Percentiles rank a stretch among this genome's conserved stretches.
phyloP scores from a whole-genome alignment of 2,888 invertebrate genomes.

The Stenodera caucasica region DNA sequence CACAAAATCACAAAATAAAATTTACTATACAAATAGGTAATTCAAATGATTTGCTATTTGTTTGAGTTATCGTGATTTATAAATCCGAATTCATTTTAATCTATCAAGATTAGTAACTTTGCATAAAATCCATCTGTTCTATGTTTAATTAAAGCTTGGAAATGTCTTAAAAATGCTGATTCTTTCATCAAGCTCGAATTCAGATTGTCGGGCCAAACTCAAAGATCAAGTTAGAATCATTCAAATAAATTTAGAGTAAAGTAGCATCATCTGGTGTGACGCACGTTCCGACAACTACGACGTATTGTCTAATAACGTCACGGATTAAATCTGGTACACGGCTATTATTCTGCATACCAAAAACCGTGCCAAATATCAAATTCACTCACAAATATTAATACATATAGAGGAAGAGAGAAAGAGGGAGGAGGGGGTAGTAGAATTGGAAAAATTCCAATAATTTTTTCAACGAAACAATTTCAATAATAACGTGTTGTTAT shows the following conservation, averaged over 20 bases:
- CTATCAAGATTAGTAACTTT: neutral
- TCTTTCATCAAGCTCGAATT: neutral
- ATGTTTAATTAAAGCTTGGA: too few relatives aligned
- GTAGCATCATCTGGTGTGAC: slow-evolving; percentile 11
- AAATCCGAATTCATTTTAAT: neutral
- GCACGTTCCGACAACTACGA: slow-evolving; percentile 9
- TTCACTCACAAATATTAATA: slow-evolving; percentile 21
- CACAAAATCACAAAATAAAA: neutral
- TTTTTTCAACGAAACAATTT: too few relatives aligned
- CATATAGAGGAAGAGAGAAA: slow-evolving; percentile 25
- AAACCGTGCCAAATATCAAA: neutral
- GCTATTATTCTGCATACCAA: neutral
- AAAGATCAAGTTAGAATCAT: neutral
- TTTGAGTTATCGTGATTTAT: neutral
- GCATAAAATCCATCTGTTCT: neutral
- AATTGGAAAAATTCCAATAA: slow-evolving; percentile 25
- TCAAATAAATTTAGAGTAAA: slow-evolving; percentile 3
- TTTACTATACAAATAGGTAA: neutral
- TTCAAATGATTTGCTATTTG: neutral
- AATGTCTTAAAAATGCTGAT: neutral
- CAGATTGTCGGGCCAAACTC: neutral
- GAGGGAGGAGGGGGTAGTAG: too few relatives aligned
- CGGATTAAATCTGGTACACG: slow-evolving; percentile 5
- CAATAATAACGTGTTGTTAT: too few relatives aligned
- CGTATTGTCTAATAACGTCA: slow-evolving; percentile 9